A percentile compares a stretch with the other conserved stretches of the same genome.
These are phyloP conservation scores for Aegypius monachus DNA, from an alignment of 2,113 vertebrate genomes.

Conservation along the genomic window DNA sequence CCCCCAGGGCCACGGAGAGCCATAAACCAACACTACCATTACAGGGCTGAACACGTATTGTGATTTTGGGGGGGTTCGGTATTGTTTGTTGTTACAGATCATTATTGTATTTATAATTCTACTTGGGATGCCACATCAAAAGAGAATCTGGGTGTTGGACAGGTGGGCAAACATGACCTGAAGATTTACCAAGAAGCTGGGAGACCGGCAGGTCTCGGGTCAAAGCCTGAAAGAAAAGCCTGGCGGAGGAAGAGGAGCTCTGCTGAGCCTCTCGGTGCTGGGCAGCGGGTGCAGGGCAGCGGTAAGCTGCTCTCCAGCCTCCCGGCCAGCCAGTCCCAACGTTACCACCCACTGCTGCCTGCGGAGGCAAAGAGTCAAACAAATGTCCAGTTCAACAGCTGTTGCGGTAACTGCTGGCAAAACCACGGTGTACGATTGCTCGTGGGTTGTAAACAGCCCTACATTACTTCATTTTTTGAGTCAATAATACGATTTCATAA, in stretches of 20 bases:
- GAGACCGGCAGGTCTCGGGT: no score
- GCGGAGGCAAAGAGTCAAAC: no score
- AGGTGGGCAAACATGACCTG: not conserved
- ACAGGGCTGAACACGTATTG: not conserved
- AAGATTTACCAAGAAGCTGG: not conserved
- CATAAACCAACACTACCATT: not conserved
- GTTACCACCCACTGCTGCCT: rapidly evolving
- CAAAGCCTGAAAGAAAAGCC: not conserved
- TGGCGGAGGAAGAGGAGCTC: not conserved
- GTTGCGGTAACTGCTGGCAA: not conserved
- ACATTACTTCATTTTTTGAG: not conserved
- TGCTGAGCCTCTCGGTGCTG: rapidly evolving
- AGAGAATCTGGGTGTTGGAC: not conserved
- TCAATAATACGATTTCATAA: not conserved
- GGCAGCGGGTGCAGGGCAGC: not conserved
- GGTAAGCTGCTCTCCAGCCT: not conserved
- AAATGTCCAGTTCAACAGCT: not conserved
- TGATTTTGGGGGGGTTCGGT: rapidly evolving
- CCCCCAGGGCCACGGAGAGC: rapidly evolving
- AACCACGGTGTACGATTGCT: not conserved
- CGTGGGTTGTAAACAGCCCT: not conserved
- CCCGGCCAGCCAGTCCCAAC: rapidly evolving
- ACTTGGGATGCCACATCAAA: not conserved
- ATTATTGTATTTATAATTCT: no score
- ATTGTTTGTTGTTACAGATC: not conserved